Base-by-base conservation (phyloP, 2,113 vertebrate species). In the Scopus umbretta region DNA sequence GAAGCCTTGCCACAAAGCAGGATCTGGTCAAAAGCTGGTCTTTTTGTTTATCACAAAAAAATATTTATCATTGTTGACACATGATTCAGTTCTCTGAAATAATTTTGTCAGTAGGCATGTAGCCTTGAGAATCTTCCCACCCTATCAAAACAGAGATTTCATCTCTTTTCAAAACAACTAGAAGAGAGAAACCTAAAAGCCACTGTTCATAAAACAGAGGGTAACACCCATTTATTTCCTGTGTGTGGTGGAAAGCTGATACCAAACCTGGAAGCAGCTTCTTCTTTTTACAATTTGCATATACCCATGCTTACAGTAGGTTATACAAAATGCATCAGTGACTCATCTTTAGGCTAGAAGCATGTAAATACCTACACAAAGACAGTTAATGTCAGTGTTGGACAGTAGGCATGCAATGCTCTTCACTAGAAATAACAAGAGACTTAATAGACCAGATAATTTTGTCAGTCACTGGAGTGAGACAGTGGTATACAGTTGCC, bases 151-250 rank as follows among this genome's bases (percentile, higher is more conserved):
- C 38, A 81, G 66, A 86, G 49, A 91, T 43, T 83, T 91, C 78
- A 85, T 32, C 52, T 91, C 65, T 92, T 38, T 74, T 61, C 78
- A 95, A 97, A 96, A 96, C 95, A 97, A 86, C 58, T 36, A 25
- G 9, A 86, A 81, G 65, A 96, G 2, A 85, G 72, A 96, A 92
- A 74, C 25, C 42, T 61, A 70, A 94, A 86, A 92, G 30, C 36
- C 80, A 68, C 92, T 82, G 91, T 58, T 92, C 73, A 94, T 86
- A 90, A 87, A 66, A 80, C 1, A 92, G 67, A 94, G 74, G 80
- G 88, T 61, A 94, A 96, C 97, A 97, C 96, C 95, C 95, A 95
- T 96, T 92, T 78, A 74, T 85, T 98, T 98, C 97, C 97, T 96
- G 96, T 85, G 26, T 94, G 76, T 10, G 80, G 80, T 86, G 30